These are phyloP conservation scores for Platysteira castanea DNA, from an alignment of 2,113 vertebrate genomes.

Conservation along the genomic window DNA sequence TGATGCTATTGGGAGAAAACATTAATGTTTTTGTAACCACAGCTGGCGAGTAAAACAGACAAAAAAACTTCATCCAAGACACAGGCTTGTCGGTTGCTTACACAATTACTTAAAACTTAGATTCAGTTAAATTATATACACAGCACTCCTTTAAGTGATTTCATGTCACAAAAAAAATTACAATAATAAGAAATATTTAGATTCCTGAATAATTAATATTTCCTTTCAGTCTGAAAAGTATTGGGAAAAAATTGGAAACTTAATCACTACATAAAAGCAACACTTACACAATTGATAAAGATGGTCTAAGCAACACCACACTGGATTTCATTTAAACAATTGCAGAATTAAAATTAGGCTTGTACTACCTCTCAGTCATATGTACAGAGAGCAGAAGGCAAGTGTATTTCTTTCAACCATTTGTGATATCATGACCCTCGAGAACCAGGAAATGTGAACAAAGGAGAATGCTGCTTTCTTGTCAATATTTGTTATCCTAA, in stretches of 20 bases:
- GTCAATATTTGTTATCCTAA: neutral
- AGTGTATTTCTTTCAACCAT: neutral
- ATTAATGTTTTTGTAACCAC: neutral
- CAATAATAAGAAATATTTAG: neutral
- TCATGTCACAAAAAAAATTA: neutral
- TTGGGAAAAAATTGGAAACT: neutral
- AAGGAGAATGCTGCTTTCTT: neutral
- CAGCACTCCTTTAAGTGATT: neutral
- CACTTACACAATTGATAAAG: neutral
- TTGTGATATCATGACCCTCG: neutral
- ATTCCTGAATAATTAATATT: neutral
- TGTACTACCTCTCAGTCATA: neutral
- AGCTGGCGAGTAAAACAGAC: neutral
- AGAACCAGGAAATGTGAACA: neutral
- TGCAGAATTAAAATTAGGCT: neutral
- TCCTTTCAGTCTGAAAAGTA: neutral
- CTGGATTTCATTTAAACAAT: neutral
- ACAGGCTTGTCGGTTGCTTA: neutral
- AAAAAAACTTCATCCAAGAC: neutral
- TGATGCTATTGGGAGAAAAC: constrained; percentile 70
- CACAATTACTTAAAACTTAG: neutral
- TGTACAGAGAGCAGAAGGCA: neutral
- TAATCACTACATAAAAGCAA: neutral
- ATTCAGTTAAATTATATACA: neutral
- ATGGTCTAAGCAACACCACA: neutral